Base-by-base conservation (phyloP, 2,113 vertebrate species). In the Natator depressus region DNA sequence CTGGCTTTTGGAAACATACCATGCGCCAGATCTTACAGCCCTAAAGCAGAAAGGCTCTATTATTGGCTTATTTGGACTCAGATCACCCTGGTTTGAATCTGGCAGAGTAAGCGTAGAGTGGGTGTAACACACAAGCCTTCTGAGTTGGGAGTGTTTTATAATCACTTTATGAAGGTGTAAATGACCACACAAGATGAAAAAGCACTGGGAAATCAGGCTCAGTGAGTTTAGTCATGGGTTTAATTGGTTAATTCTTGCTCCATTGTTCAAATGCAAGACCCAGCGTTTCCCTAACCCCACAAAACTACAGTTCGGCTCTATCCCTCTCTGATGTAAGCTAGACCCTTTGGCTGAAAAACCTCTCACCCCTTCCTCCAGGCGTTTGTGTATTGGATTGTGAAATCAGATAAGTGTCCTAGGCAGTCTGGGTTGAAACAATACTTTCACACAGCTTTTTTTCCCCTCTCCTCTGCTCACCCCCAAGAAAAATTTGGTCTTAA, bases 141-240 rank as follows among this genome's bases (percentile, higher is more conserved):
- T 20, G 76, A 47, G n/a, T 91, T 85, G 10, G n/a, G 65, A 65
- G 49, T 5, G 8, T 59, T 84, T 87, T 46, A 51, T 31, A 38
- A 22, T 46, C 82, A 92, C 49, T 87, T 89, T 75, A 90, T 42
- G 12, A 51, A 35, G 22, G 51, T 25, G 87, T 27, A 94, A 94
- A 84, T 49, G 54, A 83, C 5, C 29, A 11, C 13, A 4, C 8
- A 57, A 0, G 0, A 54, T 82, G 12, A 55, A 46, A 57, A 25
- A 16, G 3, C 57, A 59, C 20, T 2, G 75, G 80, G 81, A 72
- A 89, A 35, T 47, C 53, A 79, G 22, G 59, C 84, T 53, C 42
- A 72, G 20, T 79, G 46, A 78, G 25, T 7, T 62, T 92, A 27
- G 57, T 53, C 57, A 88, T 57, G 35, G 2, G 7, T 72, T 87